Conservation (phyloP, 2,888 invertebrate species). For the Hirtodrosophila trivittata region DNA sequence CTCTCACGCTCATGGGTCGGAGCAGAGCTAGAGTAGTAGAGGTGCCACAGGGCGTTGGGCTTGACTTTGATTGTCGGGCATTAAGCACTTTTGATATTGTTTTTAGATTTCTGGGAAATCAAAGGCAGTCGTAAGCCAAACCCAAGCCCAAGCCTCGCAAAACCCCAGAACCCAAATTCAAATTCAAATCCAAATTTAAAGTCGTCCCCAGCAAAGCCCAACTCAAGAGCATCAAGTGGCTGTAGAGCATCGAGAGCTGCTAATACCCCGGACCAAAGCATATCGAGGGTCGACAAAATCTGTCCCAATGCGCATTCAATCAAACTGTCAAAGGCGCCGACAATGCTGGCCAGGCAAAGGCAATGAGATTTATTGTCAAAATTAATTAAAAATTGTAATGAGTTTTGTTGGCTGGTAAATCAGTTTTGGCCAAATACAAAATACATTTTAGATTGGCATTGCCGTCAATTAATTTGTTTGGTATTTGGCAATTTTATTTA, state of each 20-base stretch:
- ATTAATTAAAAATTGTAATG: conserved; percentile 78
- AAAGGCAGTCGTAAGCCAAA: conserved; percentile 32
- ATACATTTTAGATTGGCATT: conserved; percentile 46
- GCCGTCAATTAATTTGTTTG: conserved; percentile 70
- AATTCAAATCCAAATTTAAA: conserved; percentile 1
- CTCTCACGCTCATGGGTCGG: conserved; percentile 23
- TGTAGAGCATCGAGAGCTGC: conserved; percentile 15
- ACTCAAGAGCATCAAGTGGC: neutral
- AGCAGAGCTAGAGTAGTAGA: conserved; percentile 18
- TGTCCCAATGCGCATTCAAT: conserved; percentile 54
- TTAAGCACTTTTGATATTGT: conserved; percentile 74
- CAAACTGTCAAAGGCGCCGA: conserved; percentile 61
- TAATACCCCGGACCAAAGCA: neutral
- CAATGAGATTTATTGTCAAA: conserved; percentile 71
- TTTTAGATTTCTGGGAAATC: conserved; percentile 72
- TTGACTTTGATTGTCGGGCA: conserved; percentile 61
- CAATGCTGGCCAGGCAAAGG: conserved; percentile 12
- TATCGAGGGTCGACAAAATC: conserved; percentile 26
- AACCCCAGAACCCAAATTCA: conserved; percentile 32
- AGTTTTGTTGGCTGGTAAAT: conserved; percentile 45
- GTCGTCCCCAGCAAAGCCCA: neutral
- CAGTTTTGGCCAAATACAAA: conserved; percentile 42
- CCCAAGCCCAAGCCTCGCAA: conserved; percentile 16
- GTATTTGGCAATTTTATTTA: conserved; percentile 65
- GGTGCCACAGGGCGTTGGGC: conserved; percentile 21